Evolutionary conservation across 1,140 invertebrate species (phyloP).

Genomic region (Drosophila takahashii): DNA sequence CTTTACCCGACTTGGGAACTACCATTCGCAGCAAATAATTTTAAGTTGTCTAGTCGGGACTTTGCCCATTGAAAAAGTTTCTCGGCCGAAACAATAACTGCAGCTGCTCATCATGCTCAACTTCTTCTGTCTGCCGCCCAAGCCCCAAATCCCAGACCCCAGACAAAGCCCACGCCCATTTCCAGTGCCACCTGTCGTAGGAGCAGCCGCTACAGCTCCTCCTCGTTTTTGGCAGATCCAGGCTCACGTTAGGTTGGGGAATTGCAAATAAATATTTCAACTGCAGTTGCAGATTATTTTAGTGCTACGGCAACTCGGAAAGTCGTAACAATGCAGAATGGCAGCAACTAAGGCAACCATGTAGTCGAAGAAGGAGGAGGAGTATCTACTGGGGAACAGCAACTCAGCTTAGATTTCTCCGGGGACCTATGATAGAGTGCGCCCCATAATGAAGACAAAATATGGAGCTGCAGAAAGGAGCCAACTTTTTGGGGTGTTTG

Average conservation of each 20-base stretch:
- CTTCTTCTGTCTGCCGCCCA: constrained; percentile 33
- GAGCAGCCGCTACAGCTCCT: neutral
- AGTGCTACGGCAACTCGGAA: constrained; percentile 48
- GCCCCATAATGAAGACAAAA: constrained; percentile 70
- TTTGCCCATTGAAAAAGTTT: constrained; percentile 32
- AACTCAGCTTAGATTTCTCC: constrained; percentile 73
- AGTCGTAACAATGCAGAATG: constrained; percentile 56
- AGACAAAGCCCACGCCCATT: constrained; percentile 9
- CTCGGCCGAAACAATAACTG: constrained; percentile 58
- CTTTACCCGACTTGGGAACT: neutral
- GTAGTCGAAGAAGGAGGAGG: constrained; percentile 24
- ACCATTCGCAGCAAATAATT: constrained; percentile 1
- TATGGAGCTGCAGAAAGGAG: neutral
- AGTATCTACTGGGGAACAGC: constrained; percentile 26
- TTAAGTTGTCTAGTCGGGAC: constrained; percentile 7
- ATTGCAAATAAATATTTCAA: constrained; percentile 84
- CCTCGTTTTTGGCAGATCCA: constrained; percentile 7
- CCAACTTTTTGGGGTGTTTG: constrained; percentile 31
- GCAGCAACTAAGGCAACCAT: constrained; percentile 40
- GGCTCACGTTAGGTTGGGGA: constrained; percentile 74
- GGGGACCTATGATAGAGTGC: constrained; percentile 71
- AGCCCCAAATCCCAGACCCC: neutral
- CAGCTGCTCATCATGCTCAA: constrained; percentile 49
- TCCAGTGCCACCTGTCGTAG: constrained; percentile 22
- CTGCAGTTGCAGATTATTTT: constrained; percentile 83